Evolutionary conservation across 30 jellyfish, hydroid and myxozoan species (phyloP), one percentile per base, ranked within the genome.

Genomic region (Rhopilema esculentum): DNA sequence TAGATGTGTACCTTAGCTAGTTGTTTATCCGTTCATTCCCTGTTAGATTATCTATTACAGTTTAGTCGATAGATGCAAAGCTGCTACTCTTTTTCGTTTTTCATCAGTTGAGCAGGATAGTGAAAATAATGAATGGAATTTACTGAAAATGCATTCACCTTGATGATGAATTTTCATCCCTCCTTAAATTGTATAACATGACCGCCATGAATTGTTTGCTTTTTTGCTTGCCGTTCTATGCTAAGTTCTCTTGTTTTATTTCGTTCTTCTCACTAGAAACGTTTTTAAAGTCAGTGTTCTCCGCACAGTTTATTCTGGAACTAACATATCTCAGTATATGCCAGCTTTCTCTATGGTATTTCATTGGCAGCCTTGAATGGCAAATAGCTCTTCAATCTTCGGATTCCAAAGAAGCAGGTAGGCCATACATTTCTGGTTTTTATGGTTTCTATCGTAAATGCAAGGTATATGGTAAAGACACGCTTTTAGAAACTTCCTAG

Each of bases 341-440:
- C 49, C 98, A 93, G 66, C 82, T 93, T 21, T 76, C 85, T 4
- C 84, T 93, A 0, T 93, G 98, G 98, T 93, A 50, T 70, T 93
- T 89, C 80, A 91, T 93, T 83, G 98, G 98, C 16, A 75, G 93
- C 29, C 83, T 92, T 66, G 66, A 91, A 49, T 88, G 80, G 63
- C 88, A 29, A 24, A 28, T 92, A 51, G 85, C 20, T 0, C 25
- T 66, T 22, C 32, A 75, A 0, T 62, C 79, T 30, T 51, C 77
- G 12, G 52, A 52, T 30, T 84, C 89, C 23, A 49, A 33, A 30
- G 69, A 66, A 21, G 18, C 83, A 30, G 91, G 98, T 92, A 68
- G 17, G 95, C 29, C 57, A 12, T 40, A 2, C 12, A 2, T 40
- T 6, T 2, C 6, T 12, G 9, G 57, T 6, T 40, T 40, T 40